Conservation (phyloP, 2,113 vertebrate species). For the Clinocottus analis region DNA sequence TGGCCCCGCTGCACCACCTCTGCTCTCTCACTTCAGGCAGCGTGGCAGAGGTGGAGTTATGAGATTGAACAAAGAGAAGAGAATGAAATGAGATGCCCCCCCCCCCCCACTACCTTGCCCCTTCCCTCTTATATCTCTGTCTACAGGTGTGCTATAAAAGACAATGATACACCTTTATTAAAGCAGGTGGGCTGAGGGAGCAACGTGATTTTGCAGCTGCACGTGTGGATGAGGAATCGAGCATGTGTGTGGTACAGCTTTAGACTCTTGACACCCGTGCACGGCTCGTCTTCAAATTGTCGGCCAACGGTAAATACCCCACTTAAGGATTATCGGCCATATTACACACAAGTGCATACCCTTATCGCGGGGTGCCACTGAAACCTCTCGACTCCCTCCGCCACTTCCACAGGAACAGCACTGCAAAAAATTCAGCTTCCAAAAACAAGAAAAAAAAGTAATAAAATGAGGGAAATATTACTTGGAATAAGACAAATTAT, state of each 20-base stretch:
- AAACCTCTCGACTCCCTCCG: background rate
- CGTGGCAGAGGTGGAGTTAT: slow-evolving; percentile 14
- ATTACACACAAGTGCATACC: slow-evolving; percentile 6
- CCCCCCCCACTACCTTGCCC: too few relatives aligned
- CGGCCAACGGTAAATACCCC: background rate
- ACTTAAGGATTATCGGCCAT: background rate
- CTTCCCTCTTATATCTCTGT: background rate
- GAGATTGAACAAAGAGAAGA: slow-evolving; percentile 26
- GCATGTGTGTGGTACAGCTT: background rate
- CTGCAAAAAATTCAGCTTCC: too few relatives aligned
- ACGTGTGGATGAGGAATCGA: background rate
- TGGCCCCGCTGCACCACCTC: slow-evolving; percentile 40
- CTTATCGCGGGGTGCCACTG: background rate
- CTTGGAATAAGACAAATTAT: too few relatives aligned
- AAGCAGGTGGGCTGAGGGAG: background rate
- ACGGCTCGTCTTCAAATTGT: background rate
- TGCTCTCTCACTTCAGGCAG: slow-evolving; percentile 18
- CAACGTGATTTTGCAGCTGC: background rate
- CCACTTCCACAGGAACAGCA: slow-evolving; percentile 5
- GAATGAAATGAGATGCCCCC: background rate
- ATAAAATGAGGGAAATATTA: too few relatives aligned
- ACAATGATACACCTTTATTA: background rate
- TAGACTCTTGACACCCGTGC: background rate
- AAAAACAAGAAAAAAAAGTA: too few relatives aligned
- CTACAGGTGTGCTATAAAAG: background rate